These are phyloP conservation scores for Andricus quercusramuli DNA, from an alignment of 2,888 invertebrate species.

Conservation along the genomic window DNA sequence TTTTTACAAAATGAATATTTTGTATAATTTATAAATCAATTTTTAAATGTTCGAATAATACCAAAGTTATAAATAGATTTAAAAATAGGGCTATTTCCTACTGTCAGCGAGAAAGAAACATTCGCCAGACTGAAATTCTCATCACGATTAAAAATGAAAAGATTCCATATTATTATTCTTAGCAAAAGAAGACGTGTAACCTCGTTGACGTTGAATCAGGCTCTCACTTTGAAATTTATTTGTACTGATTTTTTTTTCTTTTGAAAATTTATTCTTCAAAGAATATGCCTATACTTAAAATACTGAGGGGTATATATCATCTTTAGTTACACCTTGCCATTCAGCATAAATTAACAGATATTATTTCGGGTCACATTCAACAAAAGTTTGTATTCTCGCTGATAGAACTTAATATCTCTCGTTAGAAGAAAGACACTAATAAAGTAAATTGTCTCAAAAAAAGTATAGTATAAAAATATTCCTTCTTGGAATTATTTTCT, in stretches of 20 bases:
- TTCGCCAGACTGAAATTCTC: not conserved
- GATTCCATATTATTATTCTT: slow-evolving; percentile 5
- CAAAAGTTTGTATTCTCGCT: not conserved
- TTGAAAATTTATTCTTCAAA: not conserved
- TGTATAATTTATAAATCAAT: too few relatives aligned
- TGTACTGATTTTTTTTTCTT: not conserved
- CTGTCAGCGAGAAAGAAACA: not conserved
- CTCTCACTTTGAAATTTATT: not conserved
- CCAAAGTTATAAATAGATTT: not conserved
- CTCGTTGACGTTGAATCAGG: not conserved
- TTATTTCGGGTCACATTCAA: not conserved
- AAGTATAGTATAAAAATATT: not conserved
- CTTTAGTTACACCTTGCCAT: not conserved
- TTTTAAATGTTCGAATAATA: too few relatives aligned
- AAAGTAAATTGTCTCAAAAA: not conserved
- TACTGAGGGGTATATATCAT: not conserved
- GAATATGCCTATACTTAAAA: not conserved
- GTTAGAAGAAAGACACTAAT: not conserved
- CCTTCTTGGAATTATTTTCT: not conserved
- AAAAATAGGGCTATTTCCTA: not conserved
- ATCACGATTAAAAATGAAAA: not conserved
- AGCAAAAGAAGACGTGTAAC: not conserved
- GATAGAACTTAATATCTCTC: slow-evolving; percentile 4
- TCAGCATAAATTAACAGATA: slow-evolving; percentile 25
- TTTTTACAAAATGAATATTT: too few relatives aligned